phyloP scores from a whole-genome alignment of 2,888 invertebrate species.

The Heliconius sara region DNA sequence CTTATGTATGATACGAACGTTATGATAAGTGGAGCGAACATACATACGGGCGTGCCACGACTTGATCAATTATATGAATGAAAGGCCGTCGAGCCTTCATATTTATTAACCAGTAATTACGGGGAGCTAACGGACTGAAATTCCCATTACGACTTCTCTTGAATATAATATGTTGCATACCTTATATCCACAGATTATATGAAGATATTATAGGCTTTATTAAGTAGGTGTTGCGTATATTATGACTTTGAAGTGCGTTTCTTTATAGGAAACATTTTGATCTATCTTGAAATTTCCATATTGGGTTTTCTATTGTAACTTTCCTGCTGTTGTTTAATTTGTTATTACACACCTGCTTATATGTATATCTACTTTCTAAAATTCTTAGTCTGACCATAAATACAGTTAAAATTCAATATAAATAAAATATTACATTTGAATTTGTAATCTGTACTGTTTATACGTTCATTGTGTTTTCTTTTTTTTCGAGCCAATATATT shows the following conservation, averaged over 20 bases:
- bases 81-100: conserved; percentile 17
- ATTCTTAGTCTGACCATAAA: not conserved
- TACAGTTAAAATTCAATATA: too few relatives aligned
- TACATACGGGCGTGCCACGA: conserved; percentile 9
- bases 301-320: not conserved
- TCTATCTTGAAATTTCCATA: not conserved
- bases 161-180: not conserved
- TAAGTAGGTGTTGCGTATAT: not conserved
- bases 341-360: not conserved
- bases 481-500: too few relatives aligned
- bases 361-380: not conserved
- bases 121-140: conserved; percentile 9
- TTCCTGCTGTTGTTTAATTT: not conserved
- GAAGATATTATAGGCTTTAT: not conserved
- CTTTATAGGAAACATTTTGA: not conserved
- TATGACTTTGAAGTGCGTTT: not conserved
- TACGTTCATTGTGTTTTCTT: too few relatives aligned
- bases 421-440: too few relatives aligned
- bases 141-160: not conserved
- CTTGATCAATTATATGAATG: conserved; percentile 19
- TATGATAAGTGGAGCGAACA: conserved; percentile 1
- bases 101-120: conserved; percentile 23
- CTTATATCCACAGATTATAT: not conserved
- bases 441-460: too few relatives aligned
- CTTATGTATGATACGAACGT: not conserved